Percentiles rank a stretch among this genome's conserved stretches.
Evolutionary conservation across 2,113 vertebrate genomes (phyloP).

Genomic region (Grus americana): DNA sequence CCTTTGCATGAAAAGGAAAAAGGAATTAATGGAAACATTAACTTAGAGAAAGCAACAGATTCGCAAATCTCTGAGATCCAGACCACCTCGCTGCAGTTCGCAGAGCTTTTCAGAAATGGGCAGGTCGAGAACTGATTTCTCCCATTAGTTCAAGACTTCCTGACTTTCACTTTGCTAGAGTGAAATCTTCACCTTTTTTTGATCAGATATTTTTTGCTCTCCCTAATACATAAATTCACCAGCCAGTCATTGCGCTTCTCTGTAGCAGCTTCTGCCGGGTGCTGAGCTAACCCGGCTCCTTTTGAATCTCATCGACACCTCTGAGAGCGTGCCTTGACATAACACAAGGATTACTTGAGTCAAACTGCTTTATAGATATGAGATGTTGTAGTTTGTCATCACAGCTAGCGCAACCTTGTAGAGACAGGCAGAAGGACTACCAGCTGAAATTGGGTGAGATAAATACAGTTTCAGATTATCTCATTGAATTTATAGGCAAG

Average conservation of each 20-base stretch:
- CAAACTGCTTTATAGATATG: conserved; percentile 3
- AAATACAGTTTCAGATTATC: conserved; percentile 34
- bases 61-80: not conserved
- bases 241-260: not conserved
- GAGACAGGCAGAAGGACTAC: conserved; percentile 31
- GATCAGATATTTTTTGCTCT: not conserved
- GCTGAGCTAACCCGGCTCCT: not conserved
- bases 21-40: not conserved
- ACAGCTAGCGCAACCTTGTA: not conserved
- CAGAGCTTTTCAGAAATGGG: not conserved
- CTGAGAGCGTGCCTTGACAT: conserved; percentile 7
- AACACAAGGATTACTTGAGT: conserved; percentile 40
- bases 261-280: not conserved
- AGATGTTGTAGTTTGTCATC: conserved; percentile 29
- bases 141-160: not conserved
- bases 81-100: not conserved
- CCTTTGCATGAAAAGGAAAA: not conserved
- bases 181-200: not conserved
- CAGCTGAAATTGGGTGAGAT: conserved; percentile 8
- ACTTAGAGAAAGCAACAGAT: not conserved
- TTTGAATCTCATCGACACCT: conserved; percentile 21
- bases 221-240: not conserved
- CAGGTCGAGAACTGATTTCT: not conserved
- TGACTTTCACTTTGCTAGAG: not conserved
- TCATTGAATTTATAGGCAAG: conserved; percentile 50